phyloP scores from a whole-genome alignment of 2,888 invertebrate genomes.

The Ichneumoninae sp. region DNA sequence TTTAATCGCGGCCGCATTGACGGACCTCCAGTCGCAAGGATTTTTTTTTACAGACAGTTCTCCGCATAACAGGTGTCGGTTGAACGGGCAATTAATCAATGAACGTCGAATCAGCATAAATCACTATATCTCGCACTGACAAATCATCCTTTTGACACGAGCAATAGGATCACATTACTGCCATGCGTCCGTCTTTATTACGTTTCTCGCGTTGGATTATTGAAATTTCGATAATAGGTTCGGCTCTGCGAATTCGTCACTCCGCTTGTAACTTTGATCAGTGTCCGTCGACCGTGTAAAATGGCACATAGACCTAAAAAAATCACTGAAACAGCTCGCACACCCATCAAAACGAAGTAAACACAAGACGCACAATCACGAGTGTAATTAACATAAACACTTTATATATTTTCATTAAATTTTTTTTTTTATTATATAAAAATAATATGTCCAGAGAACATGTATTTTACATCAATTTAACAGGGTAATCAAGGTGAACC shows the following conservation, averaged over 20 bases:
- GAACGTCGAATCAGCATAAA: constrained; percentile 60
- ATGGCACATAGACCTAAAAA: neutral
- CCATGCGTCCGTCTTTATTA: constrained; percentile 46
- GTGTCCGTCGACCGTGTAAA: too few species aligned
- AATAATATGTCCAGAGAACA: too few species aligned
- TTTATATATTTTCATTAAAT: too few species aligned
- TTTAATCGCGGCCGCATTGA: neutral
- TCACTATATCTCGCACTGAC: constrained; percentile 53
- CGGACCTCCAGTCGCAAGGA: neutral
- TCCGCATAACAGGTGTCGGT: constrained; percentile 8
- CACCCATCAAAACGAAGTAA: too few species aligned
- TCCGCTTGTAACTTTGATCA: neutral
- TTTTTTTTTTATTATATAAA: too few species aligned
- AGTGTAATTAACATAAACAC: too few species aligned
- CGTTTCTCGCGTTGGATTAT: constrained; percentile 4
- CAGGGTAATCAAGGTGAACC: too few species aligned
- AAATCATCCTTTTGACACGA: constrained; percentile 50
- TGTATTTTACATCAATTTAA: too few species aligned
- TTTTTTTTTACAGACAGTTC: neutral
- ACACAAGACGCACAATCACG: too few species aligned
- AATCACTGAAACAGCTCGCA: too few species aligned
- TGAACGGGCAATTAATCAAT: constrained; percentile 48
- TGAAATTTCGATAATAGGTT: constrained; percentile 27
- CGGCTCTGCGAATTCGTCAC: constrained; percentile 3
- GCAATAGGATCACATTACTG: constrained; percentile 34